A percentile compares a stretch with the other conserved stretches of the same genome.
Conservation (phyloP, 2,113 vertebrate species). For the Thalassoma bifasciatum region DNA sequence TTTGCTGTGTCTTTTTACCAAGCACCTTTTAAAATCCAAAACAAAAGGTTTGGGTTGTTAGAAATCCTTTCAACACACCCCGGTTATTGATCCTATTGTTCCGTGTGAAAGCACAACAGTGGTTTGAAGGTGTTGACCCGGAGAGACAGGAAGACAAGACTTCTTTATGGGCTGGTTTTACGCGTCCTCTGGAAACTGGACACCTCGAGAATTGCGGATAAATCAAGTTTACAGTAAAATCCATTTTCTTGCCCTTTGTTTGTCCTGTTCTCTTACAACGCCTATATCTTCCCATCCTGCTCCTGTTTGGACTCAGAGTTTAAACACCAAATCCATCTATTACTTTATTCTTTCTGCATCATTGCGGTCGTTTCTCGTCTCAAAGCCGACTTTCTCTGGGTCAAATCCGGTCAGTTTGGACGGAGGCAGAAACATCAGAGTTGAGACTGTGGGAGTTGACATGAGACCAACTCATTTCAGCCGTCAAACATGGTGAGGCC, state of each 20-base stretch:
- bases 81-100: constrained; percentile 72
- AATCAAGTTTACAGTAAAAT: constrained; percentile 75
- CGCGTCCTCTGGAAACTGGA: constrained; percentile 66
- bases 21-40: constrained; percentile 26
- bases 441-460: constrained; percentile 56
- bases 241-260: constrained; percentile 50
- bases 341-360: constrained; percentile 41
- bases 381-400: constrained; percentile 57
- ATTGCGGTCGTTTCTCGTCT: constrained; percentile 52
- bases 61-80: constrained; percentile 62
- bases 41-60: constrained; percentile 46
- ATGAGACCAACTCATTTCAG: constrained; percentile 64
- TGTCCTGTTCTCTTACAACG: constrained; percentile 28
- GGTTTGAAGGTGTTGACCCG: constrained; percentile 61
- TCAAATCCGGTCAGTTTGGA: constrained; percentile 52
- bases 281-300: constrained; percentile 16
- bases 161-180: constrained; percentile 65
- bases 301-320: background rate
- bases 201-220: constrained; percentile 55
- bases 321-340: too few relatives aligned
- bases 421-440: constrained; percentile 65
- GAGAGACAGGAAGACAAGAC: constrained; percentile 42
- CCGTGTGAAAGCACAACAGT: constrained; percentile 26
- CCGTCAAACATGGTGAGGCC: constrained; percentile 61
- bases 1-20: constrained; percentile 34